Evolutionary conservation across 2,888 invertebrate genomes (phyloP), one percentile per base, ranked within the genome.

Genomic region (Lypha dubia): DNA sequence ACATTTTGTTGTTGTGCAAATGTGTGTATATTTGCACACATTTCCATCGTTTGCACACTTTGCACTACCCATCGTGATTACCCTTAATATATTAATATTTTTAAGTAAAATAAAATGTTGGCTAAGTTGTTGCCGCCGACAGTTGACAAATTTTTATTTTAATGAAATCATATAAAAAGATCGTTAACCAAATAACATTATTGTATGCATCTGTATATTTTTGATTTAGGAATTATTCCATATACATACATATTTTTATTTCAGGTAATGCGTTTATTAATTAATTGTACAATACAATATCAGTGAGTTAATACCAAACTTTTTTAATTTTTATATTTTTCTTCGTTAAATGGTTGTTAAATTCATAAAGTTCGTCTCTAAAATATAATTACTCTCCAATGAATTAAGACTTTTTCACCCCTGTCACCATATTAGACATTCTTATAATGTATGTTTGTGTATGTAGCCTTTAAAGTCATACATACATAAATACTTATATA

Each of bases 401-500:
- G 65, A 75, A 46, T 22, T 44, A 44, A 75, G 56, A 65, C 75
- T 32, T 65, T 75, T 56, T 0, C n/a, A 7, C 44, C 2, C n/a
- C 65, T 75, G 75, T 1, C 22, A n/a, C 11, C 13, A n/a, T 46
- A 56, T 17, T 51, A 32, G 28, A 56, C 22, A 38, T 53, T 28
- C 7, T 62, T 46, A 22, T 58, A 8, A 13, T 28, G 13, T 9
- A 56, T 41, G 22, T 22, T 5, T 79, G 17, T 41, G 22, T 38
- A 3, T 62, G 41, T 44, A 41, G n/a, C 17, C 53, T n/a, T n/a
- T n/a, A n/a, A n/a, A 56, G 38, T 65, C 74, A 32, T 79, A 4
- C 41, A 62, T 81, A n/a, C n/a, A n/a, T n/a, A n/a, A n/a, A n/a
- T n/a, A n/a, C n/a, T 81, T 68, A 56, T 75, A 81, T 63, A 75